phyloP scores from a whole-genome alignment of 2,888 invertebrate genomes.

The Gortyna flavago region DNA sequence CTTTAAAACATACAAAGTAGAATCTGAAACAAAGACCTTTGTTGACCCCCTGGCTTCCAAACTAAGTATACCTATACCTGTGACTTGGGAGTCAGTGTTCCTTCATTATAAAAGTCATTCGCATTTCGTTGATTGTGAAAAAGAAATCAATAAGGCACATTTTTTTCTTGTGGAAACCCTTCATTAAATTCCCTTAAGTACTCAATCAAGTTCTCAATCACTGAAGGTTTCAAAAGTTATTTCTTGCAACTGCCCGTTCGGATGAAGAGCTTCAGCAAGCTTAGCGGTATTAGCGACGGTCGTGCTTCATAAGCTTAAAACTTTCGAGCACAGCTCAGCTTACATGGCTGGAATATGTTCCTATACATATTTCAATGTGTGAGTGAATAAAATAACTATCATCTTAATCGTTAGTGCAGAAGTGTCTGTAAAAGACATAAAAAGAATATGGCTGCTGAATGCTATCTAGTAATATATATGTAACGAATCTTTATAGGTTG shows the following conservation, averaged over 20 bases:
- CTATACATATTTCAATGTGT: constrained; percentile 24
- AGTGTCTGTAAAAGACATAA: constrained; percentile 66
- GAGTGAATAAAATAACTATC: constrained; percentile 31
- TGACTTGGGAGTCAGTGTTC: too few species aligned
- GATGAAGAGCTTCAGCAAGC: constrained; percentile 7
- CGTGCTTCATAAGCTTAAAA: constrained; percentile 31
- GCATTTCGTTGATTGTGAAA: too few species aligned
- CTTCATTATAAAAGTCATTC: too few species aligned
- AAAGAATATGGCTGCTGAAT: constrained; percentile 9
- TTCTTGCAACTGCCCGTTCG: background rate
- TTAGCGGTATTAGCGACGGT: constrained; percentile 16
- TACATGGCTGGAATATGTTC: background rate
- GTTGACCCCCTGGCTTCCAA: too few species aligned
- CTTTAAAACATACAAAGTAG: too few species aligned
- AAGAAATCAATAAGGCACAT: too few species aligned
- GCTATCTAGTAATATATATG: too few species aligned
- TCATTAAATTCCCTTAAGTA: background rate
- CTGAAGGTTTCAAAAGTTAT: background rate
- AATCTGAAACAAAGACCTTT: too few species aligned
- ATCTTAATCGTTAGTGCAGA: constrained; percentile 59
- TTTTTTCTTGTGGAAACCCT: too few species aligned
- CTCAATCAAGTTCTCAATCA: background rate
- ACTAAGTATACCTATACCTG: too few species aligned
- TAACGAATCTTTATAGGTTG: background rate
- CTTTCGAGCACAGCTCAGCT: constrained; percentile 14